A percentile compares a stretch with the other conserved stretches of the same genome.
phyloP scores from a whole-genome alignment of 2,113 vertebrate genomes.

The Phyllostomus hastatus region DNA sequence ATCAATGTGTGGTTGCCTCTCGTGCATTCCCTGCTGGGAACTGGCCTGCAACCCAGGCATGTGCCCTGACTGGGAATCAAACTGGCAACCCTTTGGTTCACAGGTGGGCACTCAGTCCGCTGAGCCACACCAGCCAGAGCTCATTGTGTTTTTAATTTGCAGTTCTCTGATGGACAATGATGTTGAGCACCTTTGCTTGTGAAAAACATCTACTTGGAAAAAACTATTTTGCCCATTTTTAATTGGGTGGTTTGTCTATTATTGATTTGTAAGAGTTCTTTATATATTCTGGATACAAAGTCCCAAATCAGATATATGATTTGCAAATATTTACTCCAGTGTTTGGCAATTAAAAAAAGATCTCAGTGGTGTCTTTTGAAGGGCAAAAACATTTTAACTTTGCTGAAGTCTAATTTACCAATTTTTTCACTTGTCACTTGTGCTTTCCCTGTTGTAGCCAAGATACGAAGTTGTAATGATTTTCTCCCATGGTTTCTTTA shows the following conservation, averaged over 20 bases:
- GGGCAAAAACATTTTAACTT: neutral
- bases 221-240: constrained; percentile 1
- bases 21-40: too few species aligned
- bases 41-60: too few species aligned
- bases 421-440: neutral
- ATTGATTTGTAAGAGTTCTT: neutral
- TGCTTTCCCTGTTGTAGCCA: neutral
- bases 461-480: neutral
- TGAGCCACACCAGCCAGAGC: too few species aligned
- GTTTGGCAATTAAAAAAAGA: neutral
- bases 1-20: too few species aligned
- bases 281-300: neutral
- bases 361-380: neutral
- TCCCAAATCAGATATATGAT: neutral
- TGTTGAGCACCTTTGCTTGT: neutral
- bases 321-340: neutral
- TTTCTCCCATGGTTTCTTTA: constrained; percentile 1
- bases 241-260: neutral
- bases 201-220: neutral
- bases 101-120: too few species aligned
- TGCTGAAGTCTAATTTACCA: neutral
- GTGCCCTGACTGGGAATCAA: too few species aligned
- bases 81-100: too few species aligned
- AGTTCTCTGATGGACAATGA: neutral
- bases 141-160: neutral